Conservation (phyloP, 1,140 invertebrate genomes). For the Dreissena rostriformis region DNA sequence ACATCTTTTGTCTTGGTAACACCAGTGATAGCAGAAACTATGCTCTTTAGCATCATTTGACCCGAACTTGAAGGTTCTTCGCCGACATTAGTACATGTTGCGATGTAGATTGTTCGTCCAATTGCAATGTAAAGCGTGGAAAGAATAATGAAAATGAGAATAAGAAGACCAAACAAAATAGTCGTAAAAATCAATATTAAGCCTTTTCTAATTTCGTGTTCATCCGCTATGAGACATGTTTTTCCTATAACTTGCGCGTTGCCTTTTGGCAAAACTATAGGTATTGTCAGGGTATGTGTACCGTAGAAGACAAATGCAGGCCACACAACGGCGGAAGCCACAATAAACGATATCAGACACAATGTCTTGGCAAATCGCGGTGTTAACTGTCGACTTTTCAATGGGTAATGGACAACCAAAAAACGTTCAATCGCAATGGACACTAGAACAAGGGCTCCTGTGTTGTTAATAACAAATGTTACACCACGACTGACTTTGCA, state of each 20-base stretch:
- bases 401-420: slow-evolving; percentile 41
- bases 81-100: slow-evolving; percentile 35
- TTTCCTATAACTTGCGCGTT: not conserved
- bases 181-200: slow-evolving; percentile 32
- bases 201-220: slow-evolving; percentile 25
- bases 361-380: slow-evolving; percentile 41
- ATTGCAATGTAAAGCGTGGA: slow-evolving; percentile 42
- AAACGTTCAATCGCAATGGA: slow-evolving; percentile 52
- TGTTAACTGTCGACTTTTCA: slow-evolving; percentile 35
- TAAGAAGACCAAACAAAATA: slow-evolving; percentile 24
- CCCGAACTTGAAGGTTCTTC: not conserved
- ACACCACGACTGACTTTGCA: slow-evolving; percentile 43
- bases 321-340: slow-evolving; percentile 26
- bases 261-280: not conserved
- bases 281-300: slow-evolving; percentile 19
- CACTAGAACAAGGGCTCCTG: slow-evolving; percentile 31
- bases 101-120: slow-evolving; percentile 51
- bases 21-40: slow-evolving; percentile 32
- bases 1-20: not conserved
- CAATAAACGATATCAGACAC: slow-evolving; percentile 29
- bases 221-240: slow-evolving; percentile 45
- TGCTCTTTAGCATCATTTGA: slow-evolving; percentile 9
- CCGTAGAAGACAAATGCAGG: slow-evolving; percentile 50
- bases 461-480: slow-evolving; percentile 53
- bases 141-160: slow-evolving; percentile 29